Evolutionary conservation across 2,888 invertebrate genomes (phyloP).

Genomic region (Platerodrilus igneus): DNA sequence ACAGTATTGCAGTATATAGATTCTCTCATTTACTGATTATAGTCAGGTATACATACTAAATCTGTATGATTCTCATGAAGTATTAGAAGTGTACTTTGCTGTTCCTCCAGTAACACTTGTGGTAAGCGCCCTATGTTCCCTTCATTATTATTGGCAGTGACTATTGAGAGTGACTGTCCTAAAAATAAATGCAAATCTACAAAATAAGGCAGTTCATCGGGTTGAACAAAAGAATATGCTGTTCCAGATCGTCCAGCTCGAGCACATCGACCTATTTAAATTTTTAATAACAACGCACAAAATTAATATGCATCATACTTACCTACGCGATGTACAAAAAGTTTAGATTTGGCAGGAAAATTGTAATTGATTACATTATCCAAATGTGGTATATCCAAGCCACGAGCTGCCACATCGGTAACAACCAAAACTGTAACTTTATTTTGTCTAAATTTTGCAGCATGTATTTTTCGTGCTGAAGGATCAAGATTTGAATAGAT

Average conservation of each 20-base stretch:
- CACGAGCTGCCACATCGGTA: slow-evolving; percentile 96
- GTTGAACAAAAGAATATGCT: slow-evolving; percentile 84
- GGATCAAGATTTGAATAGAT: slow-evolving; percentile 95
- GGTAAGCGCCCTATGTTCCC: slow-evolving; percentile 78
- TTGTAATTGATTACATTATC: slow-evolving; percentile 96
- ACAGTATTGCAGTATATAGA: too few relatives aligned
- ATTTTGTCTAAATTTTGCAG: slow-evolving; percentile 79
- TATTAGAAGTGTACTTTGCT: slow-evolving; percentile 68
- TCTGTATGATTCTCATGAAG: slow-evolving; percentile 72
- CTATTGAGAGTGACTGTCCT: slow-evolving; percentile 65
- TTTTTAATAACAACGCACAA: not conserved
- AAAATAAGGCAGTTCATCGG: slow-evolving; percentile 88
- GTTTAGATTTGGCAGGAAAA: slow-evolving; percentile 94
- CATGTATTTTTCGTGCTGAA: slow-evolving; percentile 90
- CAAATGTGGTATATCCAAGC: slow-evolving; percentile 92
- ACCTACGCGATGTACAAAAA: slow-evolving; percentile 98
- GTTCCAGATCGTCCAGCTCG: slow-evolving; percentile 89
- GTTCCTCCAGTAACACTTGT: slow-evolving; percentile 74
- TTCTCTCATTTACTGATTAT: too few relatives aligned
- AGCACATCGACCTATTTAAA: slow-evolving; percentile 74
- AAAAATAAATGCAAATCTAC: slow-evolving; percentile 94
- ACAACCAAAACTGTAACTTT: slow-evolving; percentile 84
- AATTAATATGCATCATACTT: slow-evolving; percentile 45
- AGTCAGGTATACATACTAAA: slow-evolving; percentile 69
- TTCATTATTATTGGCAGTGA: slow-evolving; percentile 48